Evolutionary conservation across 2,888 invertebrate species (phyloP), one percentile per base, ranked within the genome.

Genomic region (Meandrusa payeni): DNA sequence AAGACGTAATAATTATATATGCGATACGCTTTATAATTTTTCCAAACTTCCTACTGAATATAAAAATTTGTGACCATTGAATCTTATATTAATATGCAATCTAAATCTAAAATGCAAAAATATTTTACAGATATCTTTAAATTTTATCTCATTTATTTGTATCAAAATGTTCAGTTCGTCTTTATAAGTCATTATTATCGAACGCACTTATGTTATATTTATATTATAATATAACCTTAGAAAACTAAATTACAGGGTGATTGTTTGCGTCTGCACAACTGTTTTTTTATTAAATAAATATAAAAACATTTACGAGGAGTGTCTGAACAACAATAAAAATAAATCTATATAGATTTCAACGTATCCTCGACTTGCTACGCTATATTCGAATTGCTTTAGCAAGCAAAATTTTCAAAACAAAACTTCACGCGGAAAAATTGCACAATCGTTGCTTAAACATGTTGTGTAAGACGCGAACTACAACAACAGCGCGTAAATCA

Each of bases 341-440:
- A n/a, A n/a, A n/a, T n/a, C n/a, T n/a, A n/a, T n/a, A n/a, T n/a
- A n/a, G n/a, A n/a, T n/a, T n/a, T n/a, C n/a, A n/a, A n/a, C n/a
- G n/a, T n/a, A n/a, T n/a, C n/a, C n/a, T n/a, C n/a, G n/a, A n/a
- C n/a, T n/a, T n/a, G n/a, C n/a, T n/a, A n/a, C n/a, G 19, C 11
- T 24, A 19, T 17, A 19, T 13, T 39, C 24, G 29, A 49, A 31
- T 46, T 43, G 39, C 34, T 43, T 47, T 41, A 53, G 56, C 49
- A 55, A 51, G 52, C 54, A 50, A 58, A 51, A 56, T 60, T 63
- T 64, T 60, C 59, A 61, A 61, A 69, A 69, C 65, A 64, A 61
- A 49, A 55, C 57, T 61, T 57, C 55, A 59, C 59, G 57, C 51
- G 53, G 59, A 59, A 55, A 57, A 50, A 46, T 55, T 54, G 50